Evolutionary conservation across 92 coral and sea anemone species (phyloP), one percentile per base, ranked within the genome.

Genomic region (Zoanthus sociatus): DNA sequence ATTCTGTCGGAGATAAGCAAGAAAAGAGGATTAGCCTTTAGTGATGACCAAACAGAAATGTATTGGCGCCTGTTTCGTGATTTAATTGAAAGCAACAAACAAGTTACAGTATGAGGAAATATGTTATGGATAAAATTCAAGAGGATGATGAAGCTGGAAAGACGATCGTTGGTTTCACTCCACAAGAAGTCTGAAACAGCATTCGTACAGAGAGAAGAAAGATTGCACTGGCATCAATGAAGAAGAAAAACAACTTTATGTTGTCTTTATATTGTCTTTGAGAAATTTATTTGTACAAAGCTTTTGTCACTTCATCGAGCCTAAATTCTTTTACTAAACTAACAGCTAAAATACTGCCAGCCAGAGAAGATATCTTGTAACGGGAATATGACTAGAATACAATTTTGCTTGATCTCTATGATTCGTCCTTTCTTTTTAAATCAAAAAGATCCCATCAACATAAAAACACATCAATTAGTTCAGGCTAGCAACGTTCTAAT

Each of bases 21-120:
- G 69, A 86, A 86, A 69, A 64, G 84, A 1, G 89, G 89, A 64
- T 16, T 82, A 7, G 66, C 84, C n/a, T 86, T 86, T n/a, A 32
- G 83, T 33, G 84, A 77, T 31, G 74, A 55, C 26, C 89, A 86
- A 51, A 76, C 88, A 37, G 84, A 86, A 21, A 86, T 86, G 10
- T 78, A 77, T 51, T 77, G 85, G 90, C 78, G 70, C 68, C 72
- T 87, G 20, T 87, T 87, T 64, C 68, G 56, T 21, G 78, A 78
- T 37, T 31, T 87, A 44, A 87, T 87, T 55, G 84, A 78, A 1
- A 78, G 64, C 50, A 78, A 78, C 76, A 64, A 63, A 42, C 53
- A 6, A 58, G 67, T 87, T 44, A 64, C 73, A 15, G 26, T 26
- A 26, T 26, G 26, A 32, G 87, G 48, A 50, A 18, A 17, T 31